phyloP scores from a whole-genome alignment of 2,888 invertebrate genomes.

The Peribatodes rhomboidaria region DNA sequence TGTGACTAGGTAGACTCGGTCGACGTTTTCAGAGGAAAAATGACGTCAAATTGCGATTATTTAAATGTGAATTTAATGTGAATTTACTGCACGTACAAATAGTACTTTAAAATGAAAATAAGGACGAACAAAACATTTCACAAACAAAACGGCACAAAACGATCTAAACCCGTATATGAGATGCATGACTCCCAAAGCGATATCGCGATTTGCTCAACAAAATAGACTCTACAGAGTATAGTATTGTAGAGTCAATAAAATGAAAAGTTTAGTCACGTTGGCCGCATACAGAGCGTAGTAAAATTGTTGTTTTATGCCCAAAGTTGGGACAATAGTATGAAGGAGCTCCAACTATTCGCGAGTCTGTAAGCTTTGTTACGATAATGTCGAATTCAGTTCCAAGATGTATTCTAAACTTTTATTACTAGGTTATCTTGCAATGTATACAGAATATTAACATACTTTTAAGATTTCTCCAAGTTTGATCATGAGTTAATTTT shows the following conservation, averaged over 20 bases:
- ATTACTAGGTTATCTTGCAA: conserved; percentile 21
- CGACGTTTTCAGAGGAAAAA: conserved; percentile 9
- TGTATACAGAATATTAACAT: conserved; percentile 1
- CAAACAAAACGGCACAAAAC: not conserved
- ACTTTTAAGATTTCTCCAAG: not conserved
- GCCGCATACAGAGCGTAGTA: conserved; percentile 48
- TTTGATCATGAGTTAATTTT: not conserved
- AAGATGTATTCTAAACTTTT: conserved; percentile 47
- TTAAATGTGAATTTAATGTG: conserved; percentile 32
- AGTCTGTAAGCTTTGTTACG: conserved; percentile 46
- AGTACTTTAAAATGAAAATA: not conserved
- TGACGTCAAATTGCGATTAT: conserved; percentile 31
- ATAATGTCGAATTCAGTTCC: conserved; percentile 35
- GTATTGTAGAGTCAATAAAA: conserved; percentile 48
- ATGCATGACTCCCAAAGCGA: conserved; percentile 35
- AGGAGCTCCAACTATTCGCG: conserved; percentile 50
- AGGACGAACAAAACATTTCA: not conserved
- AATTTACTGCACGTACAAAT: conserved; percentile 2
- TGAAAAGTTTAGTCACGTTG: conserved; percentile 55
- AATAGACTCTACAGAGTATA: conserved; percentile 15
- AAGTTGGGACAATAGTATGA: conserved; percentile 51
- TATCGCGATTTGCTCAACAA: conserved; percentile 35
- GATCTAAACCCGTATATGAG: conserved; percentile 13
- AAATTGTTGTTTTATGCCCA: conserved; percentile 57
- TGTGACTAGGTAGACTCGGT: no score